Conservation (phyloP, 2,113 vertebrate species). For the Pungitius pungitius region DNA sequence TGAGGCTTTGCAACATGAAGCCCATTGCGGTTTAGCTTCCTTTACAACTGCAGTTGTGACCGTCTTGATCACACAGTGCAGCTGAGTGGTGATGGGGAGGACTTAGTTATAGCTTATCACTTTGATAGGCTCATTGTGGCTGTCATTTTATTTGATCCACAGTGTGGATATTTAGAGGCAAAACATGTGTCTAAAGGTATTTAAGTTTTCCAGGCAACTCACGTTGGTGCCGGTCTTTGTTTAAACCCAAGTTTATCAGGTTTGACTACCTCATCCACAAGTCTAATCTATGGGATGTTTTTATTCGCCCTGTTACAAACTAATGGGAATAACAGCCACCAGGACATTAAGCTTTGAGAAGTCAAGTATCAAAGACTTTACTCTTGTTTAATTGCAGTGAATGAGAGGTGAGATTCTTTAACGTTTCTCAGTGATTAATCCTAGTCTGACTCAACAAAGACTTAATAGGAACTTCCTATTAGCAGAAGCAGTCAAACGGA, state of each 20-base stretch:
- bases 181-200: neutral
- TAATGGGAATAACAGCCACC: neutral
- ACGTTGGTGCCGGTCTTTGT: too few relatives aligned
- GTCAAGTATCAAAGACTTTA: neutral
- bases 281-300: neutral
- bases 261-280: neutral
- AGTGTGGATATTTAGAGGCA: too few relatives aligned
- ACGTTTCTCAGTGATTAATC: neutral
- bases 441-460: neutral
- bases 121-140: neutral
- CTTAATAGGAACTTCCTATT: fast-evolving
- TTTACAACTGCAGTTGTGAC: neutral
- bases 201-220: neutral
- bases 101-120: neutral
- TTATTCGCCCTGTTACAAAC: neutral
- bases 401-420: neutral
- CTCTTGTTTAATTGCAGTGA: neutral
- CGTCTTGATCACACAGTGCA: neutral
- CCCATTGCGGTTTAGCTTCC: neutral
- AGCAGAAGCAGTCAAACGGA: neutral
- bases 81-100: neutral
- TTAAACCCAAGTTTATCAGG: neutral
- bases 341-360: neutral
- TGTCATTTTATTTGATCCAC: neutral
- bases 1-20: neutral